phyloP scores from a whole-genome alignment of 2,888 invertebrate genomes.

The Villa cingulata region DNA sequence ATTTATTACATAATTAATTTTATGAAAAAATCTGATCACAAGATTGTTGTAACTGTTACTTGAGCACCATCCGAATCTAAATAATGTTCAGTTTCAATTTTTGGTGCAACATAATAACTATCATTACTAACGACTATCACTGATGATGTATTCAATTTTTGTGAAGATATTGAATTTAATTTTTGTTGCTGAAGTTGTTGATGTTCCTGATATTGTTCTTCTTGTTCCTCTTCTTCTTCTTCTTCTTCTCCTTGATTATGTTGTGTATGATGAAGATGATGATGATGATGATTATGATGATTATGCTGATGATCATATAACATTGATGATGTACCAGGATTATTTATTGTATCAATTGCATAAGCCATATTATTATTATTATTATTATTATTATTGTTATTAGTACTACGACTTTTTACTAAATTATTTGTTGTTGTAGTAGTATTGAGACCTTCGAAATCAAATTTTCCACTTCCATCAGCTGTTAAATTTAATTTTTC shows the following conservation, averaged over 20 bases:
- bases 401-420: too few species aligned
- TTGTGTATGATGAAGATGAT: too few species aligned
- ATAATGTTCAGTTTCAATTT: slow-evolving; percentile 28
- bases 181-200: slow-evolving; percentile 12
- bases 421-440: too few species aligned
- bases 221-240: too few species aligned
- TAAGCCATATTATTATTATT: neutral
- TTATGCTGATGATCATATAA: neutral
- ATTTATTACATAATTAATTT: too few species aligned
- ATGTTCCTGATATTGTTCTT: too few species aligned
- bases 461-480: too few species aligned
- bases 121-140: neutral
- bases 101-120: slow-evolving; percentile 9
- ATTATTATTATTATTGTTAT: neutral
- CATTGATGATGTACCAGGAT: neutral
- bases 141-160: slow-evolving; percentile 9
- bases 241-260: too few species aligned
- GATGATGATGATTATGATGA: too few species aligned
- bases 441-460: too few species aligned
- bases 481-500: too few species aligned
- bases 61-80: slow-evolving; percentile 29
- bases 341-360: too few species aligned
- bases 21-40: slow-evolving; percentile 24
- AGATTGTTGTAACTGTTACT: slow-evolving; percentile 33
- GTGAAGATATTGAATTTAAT: neutral